Percentiles rank a stretch among this genome's conserved stretches.
Evolutionary conservation across 1,140 invertebrate genomes (phyloP).

Genomic region (Asbolus verrucosus): DNA sequence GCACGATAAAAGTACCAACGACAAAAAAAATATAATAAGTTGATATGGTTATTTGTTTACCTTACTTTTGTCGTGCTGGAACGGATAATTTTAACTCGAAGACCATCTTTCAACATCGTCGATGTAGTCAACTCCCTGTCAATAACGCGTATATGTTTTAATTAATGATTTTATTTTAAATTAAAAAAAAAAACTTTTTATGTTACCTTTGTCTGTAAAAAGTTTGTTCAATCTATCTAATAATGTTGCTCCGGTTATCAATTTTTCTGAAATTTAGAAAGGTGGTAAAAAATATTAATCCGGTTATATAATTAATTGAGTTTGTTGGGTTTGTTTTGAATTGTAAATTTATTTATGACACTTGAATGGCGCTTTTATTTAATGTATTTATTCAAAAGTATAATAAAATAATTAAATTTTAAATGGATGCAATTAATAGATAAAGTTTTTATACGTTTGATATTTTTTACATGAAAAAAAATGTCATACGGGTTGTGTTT

Average conservation of each 20-base stretch:
- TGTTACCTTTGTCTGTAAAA: too few species aligned
- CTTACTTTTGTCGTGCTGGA: too few species aligned
- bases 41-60: too few species aligned
- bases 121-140: too few species aligned
- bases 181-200: too few species aligned
- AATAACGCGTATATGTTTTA: too few species aligned
- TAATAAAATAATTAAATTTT: constrained; percentile 45
- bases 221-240: too few species aligned
- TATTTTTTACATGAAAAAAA: constrained; percentile 9
- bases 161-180: too few species aligned
- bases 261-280: not conserved
- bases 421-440: constrained; percentile 45
- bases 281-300: constrained; percentile 4
- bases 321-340: constrained; percentile 23
- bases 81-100: too few species aligned
- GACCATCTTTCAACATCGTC: too few species aligned
- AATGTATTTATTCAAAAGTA: constrained; percentile 40
- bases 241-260: not conserved
- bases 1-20: too few species aligned
- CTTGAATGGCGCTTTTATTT: constrained; percentile 34
- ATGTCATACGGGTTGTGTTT: constrained; percentile 33
- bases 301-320: constrained; percentile 7
- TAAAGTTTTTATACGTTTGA: constrained; percentile 25
- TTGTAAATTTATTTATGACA: constrained; percentile 42
- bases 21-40: too few species aligned